Conservation (phyloP, 2,888 invertebrate genomes). For the Microctonus aethiopoides region DNA sequence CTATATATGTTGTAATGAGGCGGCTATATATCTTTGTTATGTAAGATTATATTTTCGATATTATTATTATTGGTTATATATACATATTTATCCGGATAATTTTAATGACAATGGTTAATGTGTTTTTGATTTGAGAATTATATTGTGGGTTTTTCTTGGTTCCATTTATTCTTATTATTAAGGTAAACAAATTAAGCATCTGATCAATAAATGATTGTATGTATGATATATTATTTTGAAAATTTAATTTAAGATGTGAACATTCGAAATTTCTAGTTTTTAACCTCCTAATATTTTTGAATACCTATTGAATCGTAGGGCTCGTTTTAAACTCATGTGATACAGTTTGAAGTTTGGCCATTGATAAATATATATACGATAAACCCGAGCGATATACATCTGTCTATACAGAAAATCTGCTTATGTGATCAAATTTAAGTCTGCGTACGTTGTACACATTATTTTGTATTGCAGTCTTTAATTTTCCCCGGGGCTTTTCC, state of each 20-base stretch:
- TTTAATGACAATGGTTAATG: not conserved
- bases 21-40: not conserved
- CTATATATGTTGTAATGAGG: no score
- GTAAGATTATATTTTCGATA: not conserved
- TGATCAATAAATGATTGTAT: no score
- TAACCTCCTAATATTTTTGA: no score
- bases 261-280: not conserved
- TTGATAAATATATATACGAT: not conserved
- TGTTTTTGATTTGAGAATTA: not conserved
- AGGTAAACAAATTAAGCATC: not conserved
- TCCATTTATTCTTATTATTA: not conserved
- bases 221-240: not conserved
- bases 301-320: conserved; percentile 4
- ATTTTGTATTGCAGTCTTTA: not conserved
- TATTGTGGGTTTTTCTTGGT: not conserved
- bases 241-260: not conserved
- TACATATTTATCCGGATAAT: not conserved
- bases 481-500: not conserved
- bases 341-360: conserved; percentile 38
- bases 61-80: no score
- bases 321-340: conserved; percentile 34
- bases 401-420: not conserved
- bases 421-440: not conserved
- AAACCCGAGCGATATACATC: not conserved
- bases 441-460: not conserved